Base-by-base conservation (phyloP, 2,113 vertebrate species). In the Psittacus erithacus region DNA sequence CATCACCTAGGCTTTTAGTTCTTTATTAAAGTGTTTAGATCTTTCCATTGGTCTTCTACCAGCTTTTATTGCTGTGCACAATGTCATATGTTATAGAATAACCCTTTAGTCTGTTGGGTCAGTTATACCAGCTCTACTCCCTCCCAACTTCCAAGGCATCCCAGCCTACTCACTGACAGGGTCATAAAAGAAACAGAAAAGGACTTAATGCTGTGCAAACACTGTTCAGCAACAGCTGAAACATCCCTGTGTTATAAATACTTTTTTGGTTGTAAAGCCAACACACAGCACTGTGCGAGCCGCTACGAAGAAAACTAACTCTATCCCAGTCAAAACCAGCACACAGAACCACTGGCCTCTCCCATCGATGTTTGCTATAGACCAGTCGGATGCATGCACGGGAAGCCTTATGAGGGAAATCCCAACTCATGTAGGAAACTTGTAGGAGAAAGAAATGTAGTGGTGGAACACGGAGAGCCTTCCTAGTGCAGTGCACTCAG, bases 91-190 rank as follows among this genome's bases (percentile, higher is more conserved):
- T 17, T 22, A 17, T 9, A 14, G 17, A 17, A 75, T 55, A 92
- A 62, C 25, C 14, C 11, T 81, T 62, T 47, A 8, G 17, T 86
- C 24, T 41, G 31, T 8, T 57, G 23, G 5, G 18, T 25, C 33
- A 64, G 10, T 11, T 82, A 9, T 76, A 16, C 8, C 1, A 0
- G 8, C 27, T 33, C 46, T 74, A 39, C 7, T 33, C 19, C 35
- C 41, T 80, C 35, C 17, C 65, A 53, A 0, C 5, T 60, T 71
- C 44, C 41, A 5, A 6, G 9, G 19, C 13, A 46, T 7, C 2
- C 44, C 60, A 49, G 18, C 22, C 27, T 18, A 13, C 46, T 49
- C 1, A 0, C 53, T 80, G 60, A 6, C 0, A 0, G 11, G 18
- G 16, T 23, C 2, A 1, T 15, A 6, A n/a, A 57, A 29, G n/a